These are phyloP conservation scores for Hedychridium roseum DNA, from an alignment of 2,888 invertebrate genomes.

Conservation along the genomic window DNA sequence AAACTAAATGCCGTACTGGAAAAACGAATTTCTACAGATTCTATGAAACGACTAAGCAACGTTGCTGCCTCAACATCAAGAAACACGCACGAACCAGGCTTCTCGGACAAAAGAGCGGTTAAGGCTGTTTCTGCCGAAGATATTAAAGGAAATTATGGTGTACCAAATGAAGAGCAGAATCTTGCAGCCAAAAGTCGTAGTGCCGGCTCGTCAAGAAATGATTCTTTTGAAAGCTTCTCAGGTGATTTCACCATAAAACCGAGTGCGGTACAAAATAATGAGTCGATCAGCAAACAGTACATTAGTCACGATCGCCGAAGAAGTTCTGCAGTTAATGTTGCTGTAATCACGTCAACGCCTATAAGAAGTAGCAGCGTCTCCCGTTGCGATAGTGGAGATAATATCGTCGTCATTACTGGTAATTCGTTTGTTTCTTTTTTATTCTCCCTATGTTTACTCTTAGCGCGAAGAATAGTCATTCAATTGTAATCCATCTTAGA, in stretches of 20 bases:
- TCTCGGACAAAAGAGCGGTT: slow-evolving; percentile 38
- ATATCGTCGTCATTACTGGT: slow-evolving; percentile 60
- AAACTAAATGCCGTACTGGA: slow-evolving; percentile 59
- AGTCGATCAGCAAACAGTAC: slow-evolving; percentile 24
- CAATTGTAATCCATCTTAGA: too few species aligned
- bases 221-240: slow-evolving; percentile 54
- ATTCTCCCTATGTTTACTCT: too few species aligned
- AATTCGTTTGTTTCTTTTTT: too few species aligned
- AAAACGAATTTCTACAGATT: slow-evolving; percentile 54
- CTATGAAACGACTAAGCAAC: slow-evolving; percentile 42
- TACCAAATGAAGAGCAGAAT: slow-evolving; percentile 36
- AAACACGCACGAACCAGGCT: slow-evolving; percentile 20
- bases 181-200: slow-evolving; percentile 51
- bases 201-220: slow-evolving; percentile 53
- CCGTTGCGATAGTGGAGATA: slow-evolving; percentile 52
- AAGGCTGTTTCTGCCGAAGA: slow-evolving; percentile 54
- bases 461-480: too few species aligned
- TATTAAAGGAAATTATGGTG: slow-evolving; percentile 43
- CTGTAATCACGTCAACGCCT: slow-evolving; percentile 60
- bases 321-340: slow-evolving; percentile 54
- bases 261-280: too few species aligned
- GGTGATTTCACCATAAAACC: slow-evolving; percentile 41
- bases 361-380: slow-evolving; percentile 50
- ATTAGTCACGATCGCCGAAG: slow-evolving; percentile 35
- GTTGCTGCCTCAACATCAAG: slow-evolving; percentile 34